Conservation (phyloP, 1,140 invertebrate genomes). For the Drosophila kohkoa region DNA sequence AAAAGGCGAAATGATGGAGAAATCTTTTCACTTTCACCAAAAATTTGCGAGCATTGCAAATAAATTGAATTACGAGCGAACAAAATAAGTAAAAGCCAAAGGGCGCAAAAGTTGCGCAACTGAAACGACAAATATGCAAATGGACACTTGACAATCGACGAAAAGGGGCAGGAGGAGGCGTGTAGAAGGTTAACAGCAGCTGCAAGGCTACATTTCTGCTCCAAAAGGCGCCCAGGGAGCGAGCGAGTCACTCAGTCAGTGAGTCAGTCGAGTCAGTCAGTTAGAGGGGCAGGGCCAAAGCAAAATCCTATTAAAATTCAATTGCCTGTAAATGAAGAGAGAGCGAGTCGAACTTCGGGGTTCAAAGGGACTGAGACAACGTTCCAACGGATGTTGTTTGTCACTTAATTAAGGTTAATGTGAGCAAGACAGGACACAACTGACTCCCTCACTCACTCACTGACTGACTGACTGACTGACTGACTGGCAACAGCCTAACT, state of each 20-base stretch:
- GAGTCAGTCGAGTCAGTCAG: background rate
- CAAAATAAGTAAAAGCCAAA: constrained; percentile 40
- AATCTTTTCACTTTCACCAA: constrained; percentile 39
- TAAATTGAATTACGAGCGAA: constrained; percentile 49
- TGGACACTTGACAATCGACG: constrained; percentile 56
- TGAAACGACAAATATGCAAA: constrained; percentile 58
- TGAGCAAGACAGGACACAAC: constrained; percentile 35
- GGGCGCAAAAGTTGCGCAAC: constrained; percentile 43
- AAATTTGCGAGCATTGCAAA: constrained; percentile 49
- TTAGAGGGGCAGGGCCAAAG: constrained; percentile 39
- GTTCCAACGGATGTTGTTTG: constrained; percentile 64
- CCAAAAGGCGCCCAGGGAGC: constrained; percentile 12
- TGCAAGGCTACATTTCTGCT: constrained; percentile 20
- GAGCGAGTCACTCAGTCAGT: background rate
- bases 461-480: constrained; percentile 14
- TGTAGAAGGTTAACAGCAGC: constrained; percentile 5
- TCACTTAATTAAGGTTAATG: constrained; percentile 83
- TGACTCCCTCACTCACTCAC: constrained; percentile 1
- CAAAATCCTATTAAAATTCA: constrained; percentile 79
- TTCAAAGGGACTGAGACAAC: constrained; percentile 30
- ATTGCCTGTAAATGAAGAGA: constrained; percentile 78
- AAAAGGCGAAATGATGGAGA: constrained; percentile 31
- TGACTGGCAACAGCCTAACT: background rate
- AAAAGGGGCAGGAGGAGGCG: background rate
- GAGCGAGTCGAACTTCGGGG: constrained; percentile 32